phyloP scores from a whole-genome alignment of 2,888 invertebrate species.

The Thecocarcelia acutangulata region DNA sequence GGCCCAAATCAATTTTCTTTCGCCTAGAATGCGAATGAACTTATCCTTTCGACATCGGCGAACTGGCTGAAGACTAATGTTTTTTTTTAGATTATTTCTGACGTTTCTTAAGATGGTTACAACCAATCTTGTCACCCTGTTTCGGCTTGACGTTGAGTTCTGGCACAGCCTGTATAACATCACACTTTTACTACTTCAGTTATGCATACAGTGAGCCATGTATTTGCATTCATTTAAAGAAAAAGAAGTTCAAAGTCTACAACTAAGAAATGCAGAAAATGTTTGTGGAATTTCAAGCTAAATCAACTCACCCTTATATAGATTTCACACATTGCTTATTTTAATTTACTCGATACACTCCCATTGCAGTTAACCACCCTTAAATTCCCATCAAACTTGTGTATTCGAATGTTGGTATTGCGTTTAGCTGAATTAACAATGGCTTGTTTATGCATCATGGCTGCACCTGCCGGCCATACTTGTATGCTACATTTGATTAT shows the following conservation, averaged over 20 bases:
- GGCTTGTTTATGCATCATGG: conserved; percentile 65
- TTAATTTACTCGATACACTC: neutral
- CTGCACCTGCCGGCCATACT: conserved; percentile 71
- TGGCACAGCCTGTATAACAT: too few relatives aligned
- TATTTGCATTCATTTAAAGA: neutral
- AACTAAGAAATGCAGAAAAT: neutral
- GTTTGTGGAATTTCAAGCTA: neutral
- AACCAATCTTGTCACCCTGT: too few relatives aligned
- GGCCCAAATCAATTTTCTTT: too few relatives aligned
- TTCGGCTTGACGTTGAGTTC: too few relatives aligned
- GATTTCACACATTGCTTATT: conserved; percentile 1
- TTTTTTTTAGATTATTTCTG: too few relatives aligned
- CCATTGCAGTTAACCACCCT: conserved; percentile 7
- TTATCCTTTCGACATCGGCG: too few relatives aligned
- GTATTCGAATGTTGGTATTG: neutral
- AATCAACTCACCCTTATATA: neutral
- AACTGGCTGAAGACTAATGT: too few relatives aligned
- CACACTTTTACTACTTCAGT: neutral
- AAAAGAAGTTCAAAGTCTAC: conserved; percentile 1
- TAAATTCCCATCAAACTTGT: neutral
- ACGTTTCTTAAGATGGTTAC: too few relatives aligned
- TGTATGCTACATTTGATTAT: conserved; percentile 28
- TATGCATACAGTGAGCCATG: neutral
- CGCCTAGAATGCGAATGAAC: too few relatives aligned
- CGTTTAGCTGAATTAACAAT: conserved; percentile 36